phyloP scores from a whole-genome alignment of 2,113 vertebrate genomes.

The Podarcis raffonei region DNA sequence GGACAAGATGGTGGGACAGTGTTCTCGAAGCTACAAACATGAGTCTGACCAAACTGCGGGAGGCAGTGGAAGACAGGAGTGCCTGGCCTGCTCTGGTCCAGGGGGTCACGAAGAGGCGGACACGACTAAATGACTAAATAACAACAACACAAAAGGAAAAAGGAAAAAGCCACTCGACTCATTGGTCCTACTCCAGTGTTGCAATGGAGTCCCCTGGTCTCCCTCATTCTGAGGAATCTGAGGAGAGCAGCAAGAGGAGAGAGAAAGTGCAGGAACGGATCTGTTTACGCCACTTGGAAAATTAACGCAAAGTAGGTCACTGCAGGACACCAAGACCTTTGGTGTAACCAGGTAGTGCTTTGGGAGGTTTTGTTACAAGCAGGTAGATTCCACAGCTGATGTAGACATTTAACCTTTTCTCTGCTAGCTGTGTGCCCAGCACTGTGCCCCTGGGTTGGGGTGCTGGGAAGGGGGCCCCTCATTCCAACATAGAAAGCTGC shows the following conservation, averaged over 20 bases:
- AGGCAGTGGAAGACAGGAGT: too few species aligned
- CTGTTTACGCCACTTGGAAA: background rate
- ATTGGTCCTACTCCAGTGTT: background rate
- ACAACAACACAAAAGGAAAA: too few species aligned
- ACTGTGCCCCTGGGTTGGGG: background rate
- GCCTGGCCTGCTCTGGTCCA: too few species aligned
- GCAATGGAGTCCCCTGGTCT: too few species aligned
- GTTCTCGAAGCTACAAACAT: too few species aligned
- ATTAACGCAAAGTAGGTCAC: background rate
- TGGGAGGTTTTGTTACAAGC: background rate
- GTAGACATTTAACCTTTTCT: background rate
- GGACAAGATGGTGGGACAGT: too few species aligned
- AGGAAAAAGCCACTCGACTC: background rate
- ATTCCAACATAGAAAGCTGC: background rate
- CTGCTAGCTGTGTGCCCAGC: background rate
- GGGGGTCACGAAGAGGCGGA: too few species aligned
- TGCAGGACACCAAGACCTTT: background rate
- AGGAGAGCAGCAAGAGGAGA: background rate
- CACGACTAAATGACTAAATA: too few species aligned
- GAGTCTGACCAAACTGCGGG: too few species aligned
- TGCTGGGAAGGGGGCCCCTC: background rate
- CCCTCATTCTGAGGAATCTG: background rate
- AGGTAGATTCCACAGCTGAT: background rate
- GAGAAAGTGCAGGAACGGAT: background rate
- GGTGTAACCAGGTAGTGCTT: background rate